Evolutionary conservation across 2,797 vertebrate species (phyloP).

Genomic region (Xiphophorus birchmanni): DNA sequence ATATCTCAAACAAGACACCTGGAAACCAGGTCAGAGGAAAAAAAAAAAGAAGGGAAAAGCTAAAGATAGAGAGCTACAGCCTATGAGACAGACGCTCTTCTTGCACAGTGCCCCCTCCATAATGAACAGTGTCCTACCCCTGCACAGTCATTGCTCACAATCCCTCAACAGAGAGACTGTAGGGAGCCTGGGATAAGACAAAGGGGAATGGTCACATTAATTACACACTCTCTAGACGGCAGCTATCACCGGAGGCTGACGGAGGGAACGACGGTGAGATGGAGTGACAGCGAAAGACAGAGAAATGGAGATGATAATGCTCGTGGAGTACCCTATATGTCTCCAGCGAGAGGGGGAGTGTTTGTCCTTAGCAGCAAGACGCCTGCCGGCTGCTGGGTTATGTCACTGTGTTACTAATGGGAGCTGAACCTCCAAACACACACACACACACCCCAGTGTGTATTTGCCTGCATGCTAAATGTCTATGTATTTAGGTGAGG

Average conservation of each 20-base stretch:
- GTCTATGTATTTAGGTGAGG: slow-evolving; percentile 14
- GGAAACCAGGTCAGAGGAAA: slow-evolving; percentile 69
- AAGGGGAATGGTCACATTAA: slow-evolving; percentile 78
- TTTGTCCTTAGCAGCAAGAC: slow-evolving; percentile 74
- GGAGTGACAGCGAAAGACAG: slow-evolving; percentile 53
- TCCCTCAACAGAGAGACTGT: slow-evolving; percentile 64
- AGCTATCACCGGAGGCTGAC: slow-evolving; percentile 71
- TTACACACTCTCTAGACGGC: slow-evolving; percentile 73
- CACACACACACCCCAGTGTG: slow-evolving; percentile 15
- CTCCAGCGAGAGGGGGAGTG: slow-evolving; percentile 63
- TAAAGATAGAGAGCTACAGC: slow-evolving; percentile 64
- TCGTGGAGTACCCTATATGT: slow-evolving; percentile 55
- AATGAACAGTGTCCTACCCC: slow-evolving; percentile 68
- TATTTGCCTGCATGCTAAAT: not conserved
- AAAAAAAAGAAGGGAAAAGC: slow-evolving; percentile 26
- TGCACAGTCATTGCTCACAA: slow-evolving; percentile 53
- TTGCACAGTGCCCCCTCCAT: slow-evolving; percentile 57
- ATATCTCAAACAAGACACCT: slow-evolving; percentile 47
- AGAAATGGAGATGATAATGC: slow-evolving; percentile 69
- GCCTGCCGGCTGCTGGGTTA: slow-evolving; percentile 73
- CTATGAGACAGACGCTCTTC: slow-evolving; percentile 62
- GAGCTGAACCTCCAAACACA: slow-evolving; percentile 49
- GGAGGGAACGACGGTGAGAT: slow-evolving; percentile 52
- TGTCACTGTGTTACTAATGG: slow-evolving; percentile 74
- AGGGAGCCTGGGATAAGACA: slow-evolving; percentile 71